A percentile compares a stretch with the other conserved stretches of the same genome.
Evolutionary conservation across 1,140 invertebrate species (phyloP).

Genomic region (Bombus confusus): DNA sequence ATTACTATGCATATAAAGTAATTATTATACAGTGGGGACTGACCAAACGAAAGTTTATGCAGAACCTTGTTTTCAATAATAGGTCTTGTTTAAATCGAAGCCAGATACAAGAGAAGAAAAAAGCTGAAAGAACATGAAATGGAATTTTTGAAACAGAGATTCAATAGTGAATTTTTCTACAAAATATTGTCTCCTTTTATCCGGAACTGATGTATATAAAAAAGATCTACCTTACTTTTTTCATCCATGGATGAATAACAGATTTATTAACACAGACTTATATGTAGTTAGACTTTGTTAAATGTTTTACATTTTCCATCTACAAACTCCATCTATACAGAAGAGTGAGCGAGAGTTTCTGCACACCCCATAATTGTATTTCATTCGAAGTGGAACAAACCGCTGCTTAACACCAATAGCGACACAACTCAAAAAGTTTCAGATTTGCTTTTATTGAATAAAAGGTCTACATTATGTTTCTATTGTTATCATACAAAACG

Average conservation of each 20-base stretch:
- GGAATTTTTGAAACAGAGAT: background rate
- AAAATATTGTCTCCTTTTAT: background rate
- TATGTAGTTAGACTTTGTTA: slow-evolving; percentile 10
- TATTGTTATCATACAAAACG: no score
- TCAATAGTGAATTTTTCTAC: slow-evolving; percentile 21
- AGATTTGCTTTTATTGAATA: no score
- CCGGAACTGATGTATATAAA: slow-evolving; percentile 3
- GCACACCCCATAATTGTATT: background rate
- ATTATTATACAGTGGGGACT: background rate
- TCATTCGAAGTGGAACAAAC: background rate
- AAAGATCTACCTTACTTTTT: background rate
- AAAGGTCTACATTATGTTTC: no score
- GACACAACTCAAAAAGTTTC: no score
- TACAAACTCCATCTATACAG: no score
- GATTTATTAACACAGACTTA: background rate
- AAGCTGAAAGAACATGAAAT: background rate
- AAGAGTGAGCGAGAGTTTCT: background rate
- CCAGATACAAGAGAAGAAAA: background rate
- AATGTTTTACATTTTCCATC: background rate
- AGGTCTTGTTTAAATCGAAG: background rate
- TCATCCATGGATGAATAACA: background rate
- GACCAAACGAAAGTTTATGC: background rate
- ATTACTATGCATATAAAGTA: background rate
- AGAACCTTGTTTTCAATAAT: background rate
- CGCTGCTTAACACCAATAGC: no score